phyloP scores from a whole-genome alignment of 2,797 vertebrate genomes.

The Gallinago stenura region DNA sequence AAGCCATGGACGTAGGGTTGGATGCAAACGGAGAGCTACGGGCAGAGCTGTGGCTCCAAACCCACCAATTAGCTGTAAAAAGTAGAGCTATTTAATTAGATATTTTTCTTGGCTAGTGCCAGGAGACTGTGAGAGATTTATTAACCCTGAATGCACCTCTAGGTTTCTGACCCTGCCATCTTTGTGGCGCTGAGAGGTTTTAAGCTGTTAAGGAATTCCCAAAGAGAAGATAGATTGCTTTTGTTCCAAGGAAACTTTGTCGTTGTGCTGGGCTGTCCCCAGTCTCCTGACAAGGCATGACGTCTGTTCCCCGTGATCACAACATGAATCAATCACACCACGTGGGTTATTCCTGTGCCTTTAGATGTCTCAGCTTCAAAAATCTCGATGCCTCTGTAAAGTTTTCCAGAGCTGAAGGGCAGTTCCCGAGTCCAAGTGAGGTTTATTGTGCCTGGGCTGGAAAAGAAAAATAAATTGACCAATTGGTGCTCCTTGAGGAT shows the following conservation, averaged over 20 bases:
- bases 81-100: neutral
- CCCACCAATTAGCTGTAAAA: neutral
- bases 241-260: neutral
- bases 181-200: neutral
- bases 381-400: neutral
- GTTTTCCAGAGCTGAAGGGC: neutral
- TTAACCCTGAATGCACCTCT: neutral
- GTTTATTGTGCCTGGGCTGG: neutral
- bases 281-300: neutral
- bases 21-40: accelerated
- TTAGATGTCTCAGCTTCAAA: neutral
- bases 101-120: neutral
- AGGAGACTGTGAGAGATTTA: neutral
- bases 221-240: accelerated
- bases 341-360: neutral
- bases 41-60: neutral
- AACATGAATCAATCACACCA: neutral
- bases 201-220: neutral
- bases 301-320: neutral
- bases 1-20: neutral
- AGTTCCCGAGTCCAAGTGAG: neutral
- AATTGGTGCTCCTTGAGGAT: neutral
- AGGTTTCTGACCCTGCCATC: neutral
- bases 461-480: neutral
- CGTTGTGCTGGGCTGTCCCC: neutral